phyloP scores from a whole-genome alignment of 1,140 invertebrate species.

The Sitophilus oryzae region DNA sequence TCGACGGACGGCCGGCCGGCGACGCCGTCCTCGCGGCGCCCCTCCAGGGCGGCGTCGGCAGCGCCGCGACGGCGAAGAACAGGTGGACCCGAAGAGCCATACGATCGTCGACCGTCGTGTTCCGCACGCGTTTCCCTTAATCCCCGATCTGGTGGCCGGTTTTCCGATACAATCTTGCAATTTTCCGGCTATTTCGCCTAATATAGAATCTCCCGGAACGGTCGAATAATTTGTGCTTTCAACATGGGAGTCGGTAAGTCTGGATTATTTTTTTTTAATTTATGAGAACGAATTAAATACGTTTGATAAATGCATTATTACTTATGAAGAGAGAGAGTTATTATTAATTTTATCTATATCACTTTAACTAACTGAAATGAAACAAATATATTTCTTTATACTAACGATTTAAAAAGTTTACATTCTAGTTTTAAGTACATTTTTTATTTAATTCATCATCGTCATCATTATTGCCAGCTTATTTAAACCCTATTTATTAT shows the following conservation, averaged over 20 bases:
- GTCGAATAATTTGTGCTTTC: background rate
- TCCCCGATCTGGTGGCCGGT: no score
- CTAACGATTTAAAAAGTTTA: no score
- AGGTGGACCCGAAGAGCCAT: constrained; percentile 17
- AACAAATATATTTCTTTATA: no score
- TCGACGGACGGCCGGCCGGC: background rate
- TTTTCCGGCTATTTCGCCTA: background rate
- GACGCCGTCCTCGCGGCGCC: constrained; percentile 20
- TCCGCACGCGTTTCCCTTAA: background rate
- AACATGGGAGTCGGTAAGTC: constrained; percentile 7
- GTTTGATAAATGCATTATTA: no score
- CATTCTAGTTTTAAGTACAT: no score
- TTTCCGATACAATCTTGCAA: background rate
- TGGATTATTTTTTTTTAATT: background rate
- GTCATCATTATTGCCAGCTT: no score
- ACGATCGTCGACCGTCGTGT: constrained; percentile 7
- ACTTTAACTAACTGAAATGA: no score
- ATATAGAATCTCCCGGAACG: background rate
- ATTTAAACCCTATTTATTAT: no score
- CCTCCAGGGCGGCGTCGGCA: constrained; percentile 21
- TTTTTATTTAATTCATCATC: no score
- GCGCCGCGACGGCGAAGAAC: constrained; percentile 20
- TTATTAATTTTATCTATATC: no score
- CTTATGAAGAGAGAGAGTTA: no score
- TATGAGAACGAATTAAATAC: no score